Evolutionary conservation across 2,113 vertebrate genomes (phyloP), one percentile per base, ranked within the genome.

Genomic region (Misgurnus mizolepis): DNA sequence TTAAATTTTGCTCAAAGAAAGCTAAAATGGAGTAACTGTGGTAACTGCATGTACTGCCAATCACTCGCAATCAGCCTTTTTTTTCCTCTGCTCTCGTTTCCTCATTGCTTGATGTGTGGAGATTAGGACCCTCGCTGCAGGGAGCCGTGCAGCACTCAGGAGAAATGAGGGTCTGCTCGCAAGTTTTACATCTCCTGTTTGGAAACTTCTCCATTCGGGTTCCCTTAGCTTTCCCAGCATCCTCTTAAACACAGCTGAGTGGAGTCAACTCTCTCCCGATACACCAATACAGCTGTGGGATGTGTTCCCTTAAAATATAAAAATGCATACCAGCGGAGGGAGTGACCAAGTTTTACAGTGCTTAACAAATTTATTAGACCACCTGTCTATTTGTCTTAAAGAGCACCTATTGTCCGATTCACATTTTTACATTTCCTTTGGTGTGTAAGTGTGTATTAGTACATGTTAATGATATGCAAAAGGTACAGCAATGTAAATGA

Each of bases 1-100:
- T 91, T 89, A 89, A 86, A 91, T 91, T 92, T 91, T 87, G 86
- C 88, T 85, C 12, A 41, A 9, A 89, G 87, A 82, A 91, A 92
- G 81, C 89, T 81, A 89, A 92, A 93, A 90, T 89, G 83, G 88
- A 89, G 92, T 93, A 91, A 91, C 91, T 91, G 90, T 92, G 92
- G 92, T 89, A 92, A 93, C 93, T 75, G 82, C 85, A 87, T 88
- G 85, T 83, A 80, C 90, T 92, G 93, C 93, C 93, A 94, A 93
- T 94, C 93, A 93, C 90, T 84, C 18, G 91, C 92, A 93, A 93
- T 94, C 93, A 93, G 91, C 84, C 88, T 88, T 90, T 91, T 76
- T 75, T 89, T 88, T 84, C 53, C 65, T 50, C 22, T 43, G 64
- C 64, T 72, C 76, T 66, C 45, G 68, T 64, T 67, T 87, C 86